A percentile compares a stretch with the other conserved stretches of the same genome.
These are phyloP conservation scores for Chaetura pelagica DNA, from an alignment of 2,113 vertebrate species.

Conservation along the genomic window DNA sequence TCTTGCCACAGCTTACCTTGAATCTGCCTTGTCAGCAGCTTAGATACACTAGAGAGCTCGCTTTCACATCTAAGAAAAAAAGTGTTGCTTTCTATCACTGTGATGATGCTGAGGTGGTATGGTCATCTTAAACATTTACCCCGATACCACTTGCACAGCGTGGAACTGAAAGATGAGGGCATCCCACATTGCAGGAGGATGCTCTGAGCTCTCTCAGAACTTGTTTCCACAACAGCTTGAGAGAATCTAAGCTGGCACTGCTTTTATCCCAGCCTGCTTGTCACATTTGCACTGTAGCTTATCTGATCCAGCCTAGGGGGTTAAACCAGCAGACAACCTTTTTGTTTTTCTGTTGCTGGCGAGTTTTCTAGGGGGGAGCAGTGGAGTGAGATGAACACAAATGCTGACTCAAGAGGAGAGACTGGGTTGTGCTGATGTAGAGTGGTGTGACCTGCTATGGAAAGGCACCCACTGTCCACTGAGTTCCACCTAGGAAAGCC, in stretches of 20 bases:
- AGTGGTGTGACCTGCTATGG: background rate
- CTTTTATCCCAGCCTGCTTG: background rate
- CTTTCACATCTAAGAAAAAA: background rate
- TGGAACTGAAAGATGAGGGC: background rate
- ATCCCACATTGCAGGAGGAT: background rate
- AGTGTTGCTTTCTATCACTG: accelerated
- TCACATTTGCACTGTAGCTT: background rate
- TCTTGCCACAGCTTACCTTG: background rate
- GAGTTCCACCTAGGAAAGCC: background rate
- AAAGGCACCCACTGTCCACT: background rate
- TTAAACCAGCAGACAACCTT: background rate
- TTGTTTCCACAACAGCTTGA: background rate
- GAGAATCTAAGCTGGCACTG: background rate
- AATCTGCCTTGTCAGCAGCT: background rate
- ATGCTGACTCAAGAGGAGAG: background rate
- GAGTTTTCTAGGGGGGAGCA: background rate
- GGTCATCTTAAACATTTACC: background rate
- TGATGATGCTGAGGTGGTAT: background rate
- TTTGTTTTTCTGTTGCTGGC: background rate
- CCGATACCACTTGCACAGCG: accelerated
- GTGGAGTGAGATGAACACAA: background rate
- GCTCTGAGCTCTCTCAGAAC: background rate
- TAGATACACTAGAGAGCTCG: background rate
- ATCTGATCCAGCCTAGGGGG: background rate
- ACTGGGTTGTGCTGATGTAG: no score